Conservation (phyloP, 2,888 invertebrate genomes). For the Netelia virgata region DNA sequence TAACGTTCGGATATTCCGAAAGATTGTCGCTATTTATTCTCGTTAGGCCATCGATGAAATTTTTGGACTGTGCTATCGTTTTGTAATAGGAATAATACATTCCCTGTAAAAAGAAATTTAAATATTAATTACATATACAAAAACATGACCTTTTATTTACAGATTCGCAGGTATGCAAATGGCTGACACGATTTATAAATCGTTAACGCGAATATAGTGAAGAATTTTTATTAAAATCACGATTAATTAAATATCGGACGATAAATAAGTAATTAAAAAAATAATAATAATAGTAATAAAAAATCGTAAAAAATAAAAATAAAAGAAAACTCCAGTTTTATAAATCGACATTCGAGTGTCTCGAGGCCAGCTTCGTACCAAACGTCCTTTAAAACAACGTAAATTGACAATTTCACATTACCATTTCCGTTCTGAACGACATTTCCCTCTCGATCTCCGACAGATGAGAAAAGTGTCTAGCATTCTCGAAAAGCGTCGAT, state of each 20-base stretch:
- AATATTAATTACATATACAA: neutral
- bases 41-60: constrained; percentile 88
- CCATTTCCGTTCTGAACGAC: constrained; percentile 94
- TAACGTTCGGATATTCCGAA: constrained; percentile 92
- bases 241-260: neutral
- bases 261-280: neutral
- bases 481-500: constrained; percentile 91
- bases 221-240: neutral
- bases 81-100: constrained; percentile 96
- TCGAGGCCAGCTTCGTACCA: constrained; percentile 37
- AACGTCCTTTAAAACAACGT: neutral
- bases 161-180: neutral
- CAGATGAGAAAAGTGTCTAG: constrained; percentile 93
- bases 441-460: constrained; percentile 94
- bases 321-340: neutral
- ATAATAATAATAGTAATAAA: neutral
- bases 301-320: neutral
- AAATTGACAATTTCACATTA: constrained; percentile 76
- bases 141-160: neutral
- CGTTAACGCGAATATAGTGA: neutral
- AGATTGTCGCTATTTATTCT: constrained; percentile 90
- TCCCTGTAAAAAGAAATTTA: constrained; percentile 85
- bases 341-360: neutral
- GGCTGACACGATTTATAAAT: neutral
- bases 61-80: constrained; percentile 89